phyloP scores from a whole-genome alignment of 2,113 vertebrate genomes.

The Vulpes ferrilata region DNA sequence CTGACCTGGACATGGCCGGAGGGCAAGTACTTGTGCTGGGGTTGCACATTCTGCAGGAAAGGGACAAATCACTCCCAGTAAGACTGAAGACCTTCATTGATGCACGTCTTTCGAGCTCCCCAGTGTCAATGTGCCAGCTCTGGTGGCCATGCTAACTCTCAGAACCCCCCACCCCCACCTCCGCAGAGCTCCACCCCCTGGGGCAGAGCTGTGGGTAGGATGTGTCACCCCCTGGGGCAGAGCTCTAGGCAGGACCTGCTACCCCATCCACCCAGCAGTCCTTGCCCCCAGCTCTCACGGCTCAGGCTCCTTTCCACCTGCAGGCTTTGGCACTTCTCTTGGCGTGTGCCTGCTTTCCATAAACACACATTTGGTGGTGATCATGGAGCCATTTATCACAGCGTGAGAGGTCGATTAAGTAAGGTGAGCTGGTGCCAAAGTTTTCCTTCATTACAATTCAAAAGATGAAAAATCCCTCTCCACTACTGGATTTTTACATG shows the following conservation, averaged over 20 bases:
- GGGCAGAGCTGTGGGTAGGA: not conserved
- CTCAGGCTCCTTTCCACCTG: not conserved
- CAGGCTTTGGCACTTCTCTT: not conserved
- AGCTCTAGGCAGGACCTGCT: not conserved
- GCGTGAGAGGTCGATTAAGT: not conserved
- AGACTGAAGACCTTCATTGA: not conserved
- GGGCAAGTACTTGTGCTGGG: not conserved
- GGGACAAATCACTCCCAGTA: not conserved
- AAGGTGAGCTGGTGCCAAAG: not conserved
- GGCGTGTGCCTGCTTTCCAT: not conserved
- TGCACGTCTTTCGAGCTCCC: not conserved
- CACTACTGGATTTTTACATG: not conserved
- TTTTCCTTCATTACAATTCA: not conserved
- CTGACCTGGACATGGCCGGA: not conserved
- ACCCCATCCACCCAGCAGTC: accelerated
- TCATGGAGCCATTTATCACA: not conserved
- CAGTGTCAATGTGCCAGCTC: not conserved
- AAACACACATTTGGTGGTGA: not conserved
- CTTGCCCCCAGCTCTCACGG: not conserved
- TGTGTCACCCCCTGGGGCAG: not conserved
- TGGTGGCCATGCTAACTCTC: not conserved
- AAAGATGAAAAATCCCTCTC: not conserved
- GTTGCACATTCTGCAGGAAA: not conserved
- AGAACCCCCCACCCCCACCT: accelerated
- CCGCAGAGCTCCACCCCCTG: not conserved